These are phyloP conservation scores for Hirtodrosophila duncani DNA, from an alignment of 2,888 invertebrate genomes.

Conservation along the genomic window DNA sequence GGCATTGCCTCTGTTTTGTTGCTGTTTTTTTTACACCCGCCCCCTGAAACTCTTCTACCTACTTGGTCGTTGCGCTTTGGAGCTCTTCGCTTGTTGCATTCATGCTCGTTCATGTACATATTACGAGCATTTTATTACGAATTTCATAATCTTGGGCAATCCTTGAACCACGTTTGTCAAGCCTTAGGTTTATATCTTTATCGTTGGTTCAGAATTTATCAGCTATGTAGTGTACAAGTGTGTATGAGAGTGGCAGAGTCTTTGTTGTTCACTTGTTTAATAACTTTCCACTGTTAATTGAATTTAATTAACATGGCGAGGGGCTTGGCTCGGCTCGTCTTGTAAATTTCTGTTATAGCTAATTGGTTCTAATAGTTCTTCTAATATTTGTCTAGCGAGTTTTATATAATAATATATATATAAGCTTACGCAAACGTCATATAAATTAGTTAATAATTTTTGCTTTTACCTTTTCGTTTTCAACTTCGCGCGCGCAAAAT, in stretches of 20 bases:
- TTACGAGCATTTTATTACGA: slow-evolving; percentile 28
- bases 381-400: too few species aligned
- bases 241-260: too few species aligned
- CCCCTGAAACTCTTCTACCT: slow-evolving; percentile 9
- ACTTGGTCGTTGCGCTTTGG: slow-evolving; percentile 1
- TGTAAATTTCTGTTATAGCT: too few species aligned
- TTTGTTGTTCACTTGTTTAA: too few species aligned
- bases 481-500: slow-evolving; percentile 58
- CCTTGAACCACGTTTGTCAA: slow-evolving; percentile 33
- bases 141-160: slow-evolving; percentile 61
- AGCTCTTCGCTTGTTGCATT: slow-evolving; percentile 47
- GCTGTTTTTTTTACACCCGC: slow-evolving; percentile 6
- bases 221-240: too few species aligned
- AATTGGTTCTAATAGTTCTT: too few species aligned
- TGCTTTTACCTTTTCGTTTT: slow-evolving; percentile 17
- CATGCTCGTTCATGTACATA: slow-evolving; percentile 57
- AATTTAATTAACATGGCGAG: too few species aligned
- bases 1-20: neutral
- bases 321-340: too few species aligned
- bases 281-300: too few species aligned
- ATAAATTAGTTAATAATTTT: slow-evolving; percentile 15
- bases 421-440: too few species aligned
- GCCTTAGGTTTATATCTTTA: slow-evolving; percentile 18
- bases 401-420: too few species aligned
- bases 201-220: slow-evolving; percentile 2